Percentiles rank a stretch among this genome's conserved stretches.
phyloP scores from a whole-genome alignment of 2,113 vertebrate genomes.

The Poeciliopsis turrubarensis region DNA sequence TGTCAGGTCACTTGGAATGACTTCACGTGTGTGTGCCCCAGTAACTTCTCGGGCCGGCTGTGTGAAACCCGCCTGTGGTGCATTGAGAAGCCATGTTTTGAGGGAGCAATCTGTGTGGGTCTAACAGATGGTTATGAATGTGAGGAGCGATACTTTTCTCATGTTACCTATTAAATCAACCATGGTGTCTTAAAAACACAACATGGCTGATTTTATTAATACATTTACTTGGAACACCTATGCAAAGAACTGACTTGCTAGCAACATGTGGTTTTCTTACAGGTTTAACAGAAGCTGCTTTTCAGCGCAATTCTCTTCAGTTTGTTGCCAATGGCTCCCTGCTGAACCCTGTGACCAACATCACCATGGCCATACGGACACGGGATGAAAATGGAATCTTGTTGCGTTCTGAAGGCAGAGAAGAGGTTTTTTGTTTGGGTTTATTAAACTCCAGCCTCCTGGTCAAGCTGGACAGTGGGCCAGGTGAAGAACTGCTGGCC shows the following conservation, averaged over 20 bases:
- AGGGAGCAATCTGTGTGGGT: conserved; percentile 82
- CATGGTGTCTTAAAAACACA: not conserved
- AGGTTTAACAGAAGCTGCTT: conserved; percentile 89
- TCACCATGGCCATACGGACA: conserved; percentile 87
- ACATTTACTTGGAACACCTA: too few species aligned
- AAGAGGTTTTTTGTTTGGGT: conserved; percentile 82
- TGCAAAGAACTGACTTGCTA: not conserved
- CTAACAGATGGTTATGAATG: conserved; percentile 91
- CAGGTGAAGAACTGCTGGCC: conserved; percentile 74
- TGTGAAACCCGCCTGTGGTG: conserved; percentile 94
- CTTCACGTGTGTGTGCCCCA: conserved; percentile 87
- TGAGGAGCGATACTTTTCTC: conserved; percentile 73
- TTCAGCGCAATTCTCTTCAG: conserved; percentile 78
- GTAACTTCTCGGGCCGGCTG: conserved; percentile 85
- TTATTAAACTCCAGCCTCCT: conserved; percentile 85
- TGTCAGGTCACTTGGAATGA: conserved; percentile 94
- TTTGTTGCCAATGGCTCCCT: conserved; percentile 81
- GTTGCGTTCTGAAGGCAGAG: conserved; percentile 72
- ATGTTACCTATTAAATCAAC: too few species aligned
- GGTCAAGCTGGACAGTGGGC: conserved; percentile 80
- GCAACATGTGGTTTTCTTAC: conserved; percentile 15
- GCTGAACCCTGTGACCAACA: conserved; percentile 67
- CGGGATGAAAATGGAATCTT: conserved; percentile 84
- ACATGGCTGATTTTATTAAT: not conserved
- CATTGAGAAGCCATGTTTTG: conserved; percentile 81